Conservation (phyloP, 2,888 invertebrate genomes). For the Diachrysia chrysitis region DNA sequence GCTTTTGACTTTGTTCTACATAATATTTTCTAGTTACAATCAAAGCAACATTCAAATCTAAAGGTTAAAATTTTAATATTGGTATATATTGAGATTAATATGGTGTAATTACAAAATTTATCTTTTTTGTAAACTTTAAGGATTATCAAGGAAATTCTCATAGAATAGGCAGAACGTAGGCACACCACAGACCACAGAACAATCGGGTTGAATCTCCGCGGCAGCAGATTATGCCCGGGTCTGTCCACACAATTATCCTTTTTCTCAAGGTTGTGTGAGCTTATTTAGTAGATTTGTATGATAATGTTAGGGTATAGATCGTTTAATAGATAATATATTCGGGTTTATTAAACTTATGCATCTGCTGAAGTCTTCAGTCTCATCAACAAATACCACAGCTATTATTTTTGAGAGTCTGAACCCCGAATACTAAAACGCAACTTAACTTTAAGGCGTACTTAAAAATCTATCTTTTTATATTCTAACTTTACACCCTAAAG, state of each 20-base stretch:
- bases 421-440: too few species aligned
- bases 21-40: too few species aligned
- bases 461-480: too few species aligned
- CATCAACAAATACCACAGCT: too few species aligned
- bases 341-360: not conserved
- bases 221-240: constrained; percentile 25
- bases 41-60: not conserved
- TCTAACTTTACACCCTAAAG: too few species aligned
- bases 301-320: not conserved
- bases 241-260: constrained; percentile 24
- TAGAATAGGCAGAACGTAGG: not conserved
- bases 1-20: too few species aligned
- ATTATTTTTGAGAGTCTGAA: not conserved
- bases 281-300: not conserved
- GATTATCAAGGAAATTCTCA: not conserved
- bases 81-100: too few species aligned
- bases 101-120: too few species aligned
- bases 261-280: constrained; percentile 23
- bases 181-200: not conserved
- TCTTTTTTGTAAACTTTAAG: not conserved
- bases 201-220: constrained; percentile 18
- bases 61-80: too few species aligned
- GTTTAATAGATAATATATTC: not conserved
- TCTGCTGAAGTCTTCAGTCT: not conserved
- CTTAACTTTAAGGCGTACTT: too few species aligned